Conservation (phyloP, 2,888 invertebrate genomes). For the Phengaris alcon region DNA sequence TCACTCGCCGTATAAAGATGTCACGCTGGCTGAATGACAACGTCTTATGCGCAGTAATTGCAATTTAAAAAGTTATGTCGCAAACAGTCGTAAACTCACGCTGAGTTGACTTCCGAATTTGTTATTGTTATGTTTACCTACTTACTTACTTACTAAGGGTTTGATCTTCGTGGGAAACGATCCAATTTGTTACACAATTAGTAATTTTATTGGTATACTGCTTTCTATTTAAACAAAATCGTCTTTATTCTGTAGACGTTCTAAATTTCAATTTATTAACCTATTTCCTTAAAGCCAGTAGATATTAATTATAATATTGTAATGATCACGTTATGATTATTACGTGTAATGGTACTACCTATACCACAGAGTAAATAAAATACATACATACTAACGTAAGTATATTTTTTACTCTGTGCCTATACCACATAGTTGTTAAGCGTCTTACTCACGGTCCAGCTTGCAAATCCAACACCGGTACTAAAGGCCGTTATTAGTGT, state of each 20-base stretch:
- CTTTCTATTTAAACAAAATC: not conserved
- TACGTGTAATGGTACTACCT: no score
- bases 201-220: constrained; percentile 28
- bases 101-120: constrained; percentile 52
- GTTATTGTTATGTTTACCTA: constrained; percentile 41
- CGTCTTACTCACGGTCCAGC: no score
- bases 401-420: no score
- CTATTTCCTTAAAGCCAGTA: no score
- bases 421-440: no score
- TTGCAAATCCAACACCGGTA: no score
- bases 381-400: no score
- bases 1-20: constrained; percentile 37
- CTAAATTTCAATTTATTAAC: no score
- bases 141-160: constrained; percentile 10
- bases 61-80: constrained; percentile 32
- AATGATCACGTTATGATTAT: no score
- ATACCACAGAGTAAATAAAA: no score
- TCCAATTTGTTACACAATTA: constrained; percentile 47
- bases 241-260: not conserved
- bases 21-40: constrained; percentile 51
- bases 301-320: no score
- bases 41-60: constrained; percentile 47
- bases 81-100: constrained; percentile 37
- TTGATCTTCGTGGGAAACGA: constrained; percentile 54
- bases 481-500: no score